A percentile compares a stretch with the other conserved stretches of the same genome.
These are phyloP conservation scores for Pavo muticus DNA, from an alignment of 2,113 vertebrate genomes.

Conservation along the genomic window DNA sequence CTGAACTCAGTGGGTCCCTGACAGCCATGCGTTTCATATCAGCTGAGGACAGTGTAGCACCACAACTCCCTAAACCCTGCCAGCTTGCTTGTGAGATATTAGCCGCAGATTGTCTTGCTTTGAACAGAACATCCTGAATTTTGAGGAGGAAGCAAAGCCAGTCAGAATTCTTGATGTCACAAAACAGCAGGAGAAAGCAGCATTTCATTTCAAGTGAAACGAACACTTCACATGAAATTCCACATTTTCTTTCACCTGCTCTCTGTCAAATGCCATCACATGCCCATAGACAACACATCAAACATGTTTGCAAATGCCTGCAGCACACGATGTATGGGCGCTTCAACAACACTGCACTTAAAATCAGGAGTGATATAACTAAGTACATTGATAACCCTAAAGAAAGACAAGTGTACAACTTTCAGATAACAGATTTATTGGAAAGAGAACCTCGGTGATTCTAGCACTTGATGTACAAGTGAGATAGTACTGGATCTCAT, in stretches of 20 bases:
- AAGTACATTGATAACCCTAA: background rate
- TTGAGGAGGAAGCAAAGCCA: background rate
- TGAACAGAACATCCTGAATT: background rate
- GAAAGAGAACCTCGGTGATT: background rate
- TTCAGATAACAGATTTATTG: background rate
- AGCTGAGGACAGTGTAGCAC: background rate
- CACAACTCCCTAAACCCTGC: background rate
- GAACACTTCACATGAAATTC: background rate
- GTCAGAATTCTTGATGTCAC: background rate
- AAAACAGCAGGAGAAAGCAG: background rate
- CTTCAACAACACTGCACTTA: background rate
- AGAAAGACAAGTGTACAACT: background rate
- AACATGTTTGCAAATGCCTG: background rate
- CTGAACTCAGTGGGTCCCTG: background rate
- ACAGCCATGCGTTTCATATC: background rate
- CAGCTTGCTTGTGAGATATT: background rate
- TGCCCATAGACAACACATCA: background rate
- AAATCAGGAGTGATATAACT: background rate
- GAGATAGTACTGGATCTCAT: background rate
- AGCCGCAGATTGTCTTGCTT: background rate
- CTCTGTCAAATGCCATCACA: background rate
- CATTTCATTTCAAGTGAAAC: background rate
- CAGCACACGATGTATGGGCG: background rate
- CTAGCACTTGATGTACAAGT: background rate
- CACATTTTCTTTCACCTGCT: background rate